A percentile compares a stretch with the other conserved stretches of the same genome.
Evolutionary conservation across 2,113 vertebrate genomes (phyloP).

Genomic region (Turdus rufiventris): DNA sequence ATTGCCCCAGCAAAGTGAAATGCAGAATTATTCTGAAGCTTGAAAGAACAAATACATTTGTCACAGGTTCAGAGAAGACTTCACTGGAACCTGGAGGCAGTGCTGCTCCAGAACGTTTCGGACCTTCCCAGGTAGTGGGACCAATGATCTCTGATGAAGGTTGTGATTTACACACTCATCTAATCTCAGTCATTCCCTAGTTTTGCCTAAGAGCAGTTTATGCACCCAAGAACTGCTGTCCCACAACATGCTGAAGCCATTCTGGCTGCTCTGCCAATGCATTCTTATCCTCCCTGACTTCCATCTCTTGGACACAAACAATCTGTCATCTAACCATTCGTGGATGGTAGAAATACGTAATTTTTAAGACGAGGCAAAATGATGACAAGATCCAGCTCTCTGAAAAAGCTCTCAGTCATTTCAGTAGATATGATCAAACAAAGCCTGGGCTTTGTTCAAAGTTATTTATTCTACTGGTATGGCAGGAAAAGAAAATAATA

Average conservation of each 20-base stretch:
- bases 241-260: background rate
- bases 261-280: background rate
- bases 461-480: background rate
- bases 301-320: background rate
- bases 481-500: slow-evolving; percentile 7
- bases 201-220: background rate
- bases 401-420: background rate
- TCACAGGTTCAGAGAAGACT: background rate
- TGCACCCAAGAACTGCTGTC: background rate
- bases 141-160: background rate
- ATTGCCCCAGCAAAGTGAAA: background rate
- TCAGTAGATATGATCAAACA: background rate
- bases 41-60: background rate
- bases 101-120: background rate
- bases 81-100: background rate
- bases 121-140: background rate
- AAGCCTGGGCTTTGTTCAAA: background rate
- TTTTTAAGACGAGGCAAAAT: background rate
- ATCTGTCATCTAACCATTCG: background rate
- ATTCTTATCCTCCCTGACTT: background rate
- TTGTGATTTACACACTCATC: background rate
- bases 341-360: background rate
- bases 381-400: background rate
- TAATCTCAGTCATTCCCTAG: background rate
- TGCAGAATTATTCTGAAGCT: background rate